phyloP scores from a whole-genome alignment of 2,797 vertebrate species.

The Mormyrops boulengeri region DNA sequence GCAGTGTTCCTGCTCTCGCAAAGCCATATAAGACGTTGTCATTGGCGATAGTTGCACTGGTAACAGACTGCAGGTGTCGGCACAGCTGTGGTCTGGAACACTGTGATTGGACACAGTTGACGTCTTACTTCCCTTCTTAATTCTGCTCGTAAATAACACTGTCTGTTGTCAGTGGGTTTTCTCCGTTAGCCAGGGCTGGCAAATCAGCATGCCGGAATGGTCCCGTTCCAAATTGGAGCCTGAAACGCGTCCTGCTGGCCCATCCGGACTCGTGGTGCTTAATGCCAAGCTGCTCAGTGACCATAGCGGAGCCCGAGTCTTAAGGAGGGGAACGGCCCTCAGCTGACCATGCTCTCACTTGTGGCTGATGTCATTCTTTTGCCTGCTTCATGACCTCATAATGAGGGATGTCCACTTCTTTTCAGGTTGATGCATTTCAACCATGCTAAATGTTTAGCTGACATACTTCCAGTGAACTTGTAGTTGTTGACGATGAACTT shows the following conservation, averaged over 20 bases:
- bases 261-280: neutral
- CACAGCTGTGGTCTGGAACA: neutral
- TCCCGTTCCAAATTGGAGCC: neutral
- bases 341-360: neutral
- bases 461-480: neutral
- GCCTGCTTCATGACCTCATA: neutral
- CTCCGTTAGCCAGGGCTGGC: neutral
- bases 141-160: slow-evolving; percentile 5
- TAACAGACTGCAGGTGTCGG: neutral
- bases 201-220: neutral
- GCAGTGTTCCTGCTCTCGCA: neutral
- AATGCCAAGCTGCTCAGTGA: neutral
- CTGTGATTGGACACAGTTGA: neutral
- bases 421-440: neutral
- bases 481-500: neutral
- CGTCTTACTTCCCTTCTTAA: neutral
- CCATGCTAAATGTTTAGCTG: neutral
- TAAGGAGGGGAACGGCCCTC: neutral
- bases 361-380: neutral
- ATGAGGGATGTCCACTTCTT: neutral
- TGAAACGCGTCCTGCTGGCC: neutral
- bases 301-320: neutral
- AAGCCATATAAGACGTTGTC: neutral
- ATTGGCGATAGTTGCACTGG: neutral
- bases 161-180: neutral